A percentile compares a stretch with the other conserved stretches of the same genome.
These are phyloP conservation scores for Rhinolophus sinicus DNA, from an alignment of 2,113 vertebrate species.

Conservation along the genomic window DNA sequence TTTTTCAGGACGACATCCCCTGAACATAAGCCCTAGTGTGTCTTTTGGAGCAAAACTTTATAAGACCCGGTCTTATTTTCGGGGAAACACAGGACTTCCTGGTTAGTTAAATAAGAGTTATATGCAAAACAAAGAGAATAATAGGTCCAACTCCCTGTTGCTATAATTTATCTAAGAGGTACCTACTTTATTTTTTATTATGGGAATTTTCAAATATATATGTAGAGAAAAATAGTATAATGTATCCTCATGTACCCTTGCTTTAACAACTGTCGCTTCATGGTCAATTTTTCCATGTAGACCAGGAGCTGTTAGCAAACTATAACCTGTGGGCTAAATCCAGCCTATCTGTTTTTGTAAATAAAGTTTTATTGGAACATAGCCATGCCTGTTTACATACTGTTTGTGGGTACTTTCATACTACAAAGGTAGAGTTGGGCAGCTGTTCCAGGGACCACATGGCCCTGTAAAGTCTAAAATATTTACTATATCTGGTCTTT, in stretches of 20 bases:
- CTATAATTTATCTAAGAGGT: not conserved
- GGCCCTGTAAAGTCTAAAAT: not conserved
- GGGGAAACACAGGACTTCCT: not conserved
- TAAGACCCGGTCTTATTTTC: too few relatives aligned
- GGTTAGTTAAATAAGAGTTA: not conserved
- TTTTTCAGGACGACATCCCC: too few relatives aligned
- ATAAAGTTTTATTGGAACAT: not conserved
- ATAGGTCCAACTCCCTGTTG: not conserved
- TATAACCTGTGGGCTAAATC: not conserved
- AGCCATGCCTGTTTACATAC: not conserved
- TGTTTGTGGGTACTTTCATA: not conserved
- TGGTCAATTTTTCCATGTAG: not conserved
- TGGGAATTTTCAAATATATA: conserved; percentile 7
- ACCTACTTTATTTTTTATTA: not conserved
- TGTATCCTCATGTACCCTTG: not conserved
- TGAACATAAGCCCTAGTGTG: too few relatives aligned
- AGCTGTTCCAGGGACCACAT: not conserved
- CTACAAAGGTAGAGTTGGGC: not conserved
- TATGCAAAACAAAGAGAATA: conserved; percentile 2
- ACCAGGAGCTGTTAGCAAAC: not conserved
- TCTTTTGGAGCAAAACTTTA: too few relatives aligned
- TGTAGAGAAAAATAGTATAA: not conserved
- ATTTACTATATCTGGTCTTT: not conserved
- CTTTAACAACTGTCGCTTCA: not conserved
- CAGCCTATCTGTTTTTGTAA: not conserved